Percentiles rank a stretch among this genome's conserved stretches.
phyloP scores from a whole-genome alignment of 2,113 vertebrate genomes.

The Strix aluco region DNA sequence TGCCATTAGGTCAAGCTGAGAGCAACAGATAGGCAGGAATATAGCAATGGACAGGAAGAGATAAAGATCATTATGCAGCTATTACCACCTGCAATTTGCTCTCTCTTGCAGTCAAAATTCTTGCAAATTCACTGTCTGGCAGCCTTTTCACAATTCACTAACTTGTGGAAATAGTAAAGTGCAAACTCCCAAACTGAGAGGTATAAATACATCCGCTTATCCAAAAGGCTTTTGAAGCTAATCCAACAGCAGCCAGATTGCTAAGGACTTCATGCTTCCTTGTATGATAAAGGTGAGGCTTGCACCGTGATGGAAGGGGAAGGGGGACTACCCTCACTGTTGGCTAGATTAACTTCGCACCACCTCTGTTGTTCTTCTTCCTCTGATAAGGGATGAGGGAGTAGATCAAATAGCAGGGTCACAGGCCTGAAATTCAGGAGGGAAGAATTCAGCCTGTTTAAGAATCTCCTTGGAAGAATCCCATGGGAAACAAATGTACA shows the following conservation, averaged over 20 bases:
- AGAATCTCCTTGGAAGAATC: neutral
- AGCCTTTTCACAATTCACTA: neutral
- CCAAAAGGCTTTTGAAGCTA: neutral
- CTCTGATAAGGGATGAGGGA: no score
- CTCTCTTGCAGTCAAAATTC: neutral
- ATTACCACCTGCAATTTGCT: neutral
- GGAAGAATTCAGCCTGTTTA: neutral
- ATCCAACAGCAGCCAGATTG: neutral
- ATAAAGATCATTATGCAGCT: neutral
- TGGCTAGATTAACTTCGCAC: neutral
- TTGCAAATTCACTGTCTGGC: neutral
- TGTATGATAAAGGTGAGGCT: neutral
- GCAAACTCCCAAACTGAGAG: neutral
- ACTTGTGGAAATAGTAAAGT: neutral
- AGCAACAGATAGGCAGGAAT: neutral
- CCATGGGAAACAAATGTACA: neutral
- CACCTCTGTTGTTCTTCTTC: neutral
- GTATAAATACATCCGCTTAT: neutral
- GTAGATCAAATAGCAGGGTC: neutral
- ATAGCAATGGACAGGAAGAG: neutral
- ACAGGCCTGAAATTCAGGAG: neutral
- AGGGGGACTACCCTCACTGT: neutral
- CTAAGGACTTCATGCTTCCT: neutral
- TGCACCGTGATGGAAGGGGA: neutral
- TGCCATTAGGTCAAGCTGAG: neutral